A percentile compares a stretch with the other conserved stretches of the same genome.
phyloP scores from a whole-genome alignment of 2,113 vertebrate species.

The Aldabrachelys gigantea region DNA sequence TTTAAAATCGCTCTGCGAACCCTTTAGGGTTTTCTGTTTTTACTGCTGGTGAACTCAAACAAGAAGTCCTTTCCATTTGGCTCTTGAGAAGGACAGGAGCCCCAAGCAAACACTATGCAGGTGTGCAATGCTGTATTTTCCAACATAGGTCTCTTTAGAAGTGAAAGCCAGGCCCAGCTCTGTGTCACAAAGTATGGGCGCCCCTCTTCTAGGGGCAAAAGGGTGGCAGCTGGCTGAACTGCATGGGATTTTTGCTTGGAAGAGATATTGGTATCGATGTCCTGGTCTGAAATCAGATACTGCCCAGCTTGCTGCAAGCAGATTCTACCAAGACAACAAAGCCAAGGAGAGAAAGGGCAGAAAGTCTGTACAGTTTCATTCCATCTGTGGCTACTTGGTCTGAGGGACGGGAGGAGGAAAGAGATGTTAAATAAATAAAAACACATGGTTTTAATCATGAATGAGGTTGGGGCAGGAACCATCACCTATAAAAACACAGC shows the following conservation, averaged over 20 bases:
- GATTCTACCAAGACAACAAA: background rate
- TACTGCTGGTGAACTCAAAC: accelerated
- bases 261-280: background rate
- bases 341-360: background rate
- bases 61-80: background rate
- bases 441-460: background rate
- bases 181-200: background rate
- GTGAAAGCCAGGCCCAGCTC: background rate
- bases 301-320: accelerated
- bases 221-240: accelerated
- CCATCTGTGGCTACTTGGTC: background rate
- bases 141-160: background rate
- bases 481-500: background rate
- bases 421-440: background rate
- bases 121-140: background rate
- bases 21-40: background rate
- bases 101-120: background rate
- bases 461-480: background rate
- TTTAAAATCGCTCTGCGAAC: background rate
- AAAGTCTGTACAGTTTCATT: background rate
- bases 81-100: accelerated
- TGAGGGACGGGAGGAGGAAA: background rate
- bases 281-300: background rate
- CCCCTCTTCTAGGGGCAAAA: accelerated
- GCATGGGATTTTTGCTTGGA: background rate